These are phyloP conservation scores for Meteorus sp. DNA, from an alignment of 1,140 invertebrate genomes.

Conservation along the genomic window DNA sequence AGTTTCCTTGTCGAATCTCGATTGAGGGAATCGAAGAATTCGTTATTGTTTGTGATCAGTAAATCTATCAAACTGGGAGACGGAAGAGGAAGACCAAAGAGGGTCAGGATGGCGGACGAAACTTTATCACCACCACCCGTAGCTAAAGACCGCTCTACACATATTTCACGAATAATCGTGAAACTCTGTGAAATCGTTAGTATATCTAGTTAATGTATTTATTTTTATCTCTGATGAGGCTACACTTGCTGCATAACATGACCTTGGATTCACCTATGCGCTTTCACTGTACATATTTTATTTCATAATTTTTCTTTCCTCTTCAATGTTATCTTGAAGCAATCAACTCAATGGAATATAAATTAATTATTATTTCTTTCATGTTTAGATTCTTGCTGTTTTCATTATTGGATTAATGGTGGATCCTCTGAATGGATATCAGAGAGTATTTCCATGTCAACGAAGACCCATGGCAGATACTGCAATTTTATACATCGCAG, in stretches of 20 bases:
- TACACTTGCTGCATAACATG: neutral
- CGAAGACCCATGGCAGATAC: constrained; percentile 60
- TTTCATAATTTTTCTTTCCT: neutral
- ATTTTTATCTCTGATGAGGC: constrained; percentile 5
- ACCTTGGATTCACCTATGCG: neutral
- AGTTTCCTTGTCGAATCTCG: too few species aligned
- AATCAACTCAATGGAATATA: too few species aligned
- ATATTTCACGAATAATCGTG: constrained; percentile 43
- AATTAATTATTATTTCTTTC: too few species aligned
- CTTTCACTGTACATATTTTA: neutral
- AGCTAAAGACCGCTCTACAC: constrained; percentile 41
- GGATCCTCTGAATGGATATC: constrained; percentile 60
- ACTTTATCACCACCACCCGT: constrained; percentile 45
- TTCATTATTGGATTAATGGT: constrained; percentile 61
- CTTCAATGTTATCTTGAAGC: too few species aligned
- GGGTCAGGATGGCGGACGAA: constrained; percentile 58
- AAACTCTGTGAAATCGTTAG: constrained; percentile 58
- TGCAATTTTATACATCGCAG: constrained; percentile 62
- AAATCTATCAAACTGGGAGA: constrained; percentile 54
- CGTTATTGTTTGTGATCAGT: neutral
- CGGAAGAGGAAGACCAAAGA: constrained; percentile 51
- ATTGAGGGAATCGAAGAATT: too few species aligned
- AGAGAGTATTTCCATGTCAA: constrained; percentile 43
- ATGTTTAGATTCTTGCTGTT: constrained; percentile 40
- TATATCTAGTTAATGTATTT: constrained; percentile 25